phyloP scores from a whole-genome alignment of 2,888 invertebrate species.

The Actias luna region DNA sequence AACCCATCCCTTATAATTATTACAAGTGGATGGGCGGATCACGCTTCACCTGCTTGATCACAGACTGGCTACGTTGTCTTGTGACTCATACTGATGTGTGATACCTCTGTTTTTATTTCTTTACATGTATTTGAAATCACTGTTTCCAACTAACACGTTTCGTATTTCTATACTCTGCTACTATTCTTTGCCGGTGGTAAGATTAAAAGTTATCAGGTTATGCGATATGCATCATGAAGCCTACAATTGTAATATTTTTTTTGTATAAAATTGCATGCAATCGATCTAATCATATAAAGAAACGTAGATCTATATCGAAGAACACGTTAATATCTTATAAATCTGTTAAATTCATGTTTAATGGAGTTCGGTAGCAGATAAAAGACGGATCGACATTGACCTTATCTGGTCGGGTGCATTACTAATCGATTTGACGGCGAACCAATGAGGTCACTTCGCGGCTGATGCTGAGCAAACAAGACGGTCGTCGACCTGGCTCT shows the following conservation, averaged over 20 bases:
- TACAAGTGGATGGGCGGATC: conserved; percentile 46
- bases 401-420: conserved; percentile 68
- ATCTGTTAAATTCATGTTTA: conserved; percentile 26
- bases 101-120: background rate
- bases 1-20: conserved; percentile 50
- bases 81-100: conserved; percentile 30
- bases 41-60: conserved; percentile 37
- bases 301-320: conserved; percentile 19
- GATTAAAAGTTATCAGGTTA: background rate
- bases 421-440: conserved; percentile 70
- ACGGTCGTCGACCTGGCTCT: conserved; percentile 63
- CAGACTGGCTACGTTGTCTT: conserved; percentile 22
- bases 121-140: background rate
- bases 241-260: background rate
- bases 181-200: background rate
- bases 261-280: background rate
- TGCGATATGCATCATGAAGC: background rate
- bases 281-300: background rate
- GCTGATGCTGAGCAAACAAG: conserved; percentile 63
- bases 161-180: background rate
- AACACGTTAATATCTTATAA: conserved; percentile 13
- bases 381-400: conserved; percentile 75
- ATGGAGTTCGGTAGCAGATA: conserved; percentile 68
- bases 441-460: conserved; percentile 63
- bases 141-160: background rate